A percentile compares a stretch with the other conserved stretches of the same genome.
phyloP scores from a whole-genome alignment of 2,113 vertebrate genomes.

The Crotophaga sulcirostris region DNA sequence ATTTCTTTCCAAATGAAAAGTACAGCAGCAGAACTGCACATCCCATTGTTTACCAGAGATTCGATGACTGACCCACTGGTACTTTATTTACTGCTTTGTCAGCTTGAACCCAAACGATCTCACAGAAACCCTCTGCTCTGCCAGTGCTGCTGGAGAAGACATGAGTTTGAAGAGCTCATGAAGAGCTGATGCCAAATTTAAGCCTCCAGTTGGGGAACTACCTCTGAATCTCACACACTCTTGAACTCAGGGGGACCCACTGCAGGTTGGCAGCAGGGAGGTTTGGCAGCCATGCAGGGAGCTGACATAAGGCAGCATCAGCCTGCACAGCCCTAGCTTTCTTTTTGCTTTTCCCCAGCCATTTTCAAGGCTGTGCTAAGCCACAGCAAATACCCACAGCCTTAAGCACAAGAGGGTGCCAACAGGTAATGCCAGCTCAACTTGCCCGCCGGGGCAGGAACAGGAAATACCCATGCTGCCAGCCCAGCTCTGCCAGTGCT shows the following conservation, averaged over 20 bases:
- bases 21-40: background rate
- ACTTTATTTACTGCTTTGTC: background rate
- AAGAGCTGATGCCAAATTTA: background rate
- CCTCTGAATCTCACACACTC: background rate
- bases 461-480: background rate
- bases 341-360: background rate
- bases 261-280: background rate
- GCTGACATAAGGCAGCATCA: background rate
- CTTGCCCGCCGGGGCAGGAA: background rate
- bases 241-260: background rate
- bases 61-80: background rate
- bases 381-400: background rate
- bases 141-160: background rate
- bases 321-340: background rate
- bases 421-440: background rate
- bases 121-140: background rate
- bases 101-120: background rate
- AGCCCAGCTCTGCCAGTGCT: background rate
- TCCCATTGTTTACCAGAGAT: background rate
- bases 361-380: background rate
- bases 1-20: background rate
- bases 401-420: background rate
- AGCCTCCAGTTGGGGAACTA: background rate
- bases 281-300: background rate
- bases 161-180: background rate